Base-by-base conservation (phyloP, 2,113 vertebrate species). In the Scomber scombrus region DNA sequence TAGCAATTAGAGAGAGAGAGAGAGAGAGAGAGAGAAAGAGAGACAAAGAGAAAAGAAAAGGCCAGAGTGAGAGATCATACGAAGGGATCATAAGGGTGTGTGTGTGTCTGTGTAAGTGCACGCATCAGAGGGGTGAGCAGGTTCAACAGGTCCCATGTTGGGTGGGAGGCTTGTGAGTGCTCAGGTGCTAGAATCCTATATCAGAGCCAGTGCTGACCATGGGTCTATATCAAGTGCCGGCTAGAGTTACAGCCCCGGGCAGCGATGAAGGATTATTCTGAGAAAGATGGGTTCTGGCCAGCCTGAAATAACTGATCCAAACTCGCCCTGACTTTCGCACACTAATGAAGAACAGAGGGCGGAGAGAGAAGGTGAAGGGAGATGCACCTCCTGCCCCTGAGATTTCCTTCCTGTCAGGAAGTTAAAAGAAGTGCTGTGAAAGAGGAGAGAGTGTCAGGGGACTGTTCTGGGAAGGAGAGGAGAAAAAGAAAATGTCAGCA, bases 131-230 rank as follows among this genome's bases (percentile, higher is more conserved):
- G 87, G 91, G 91, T 93, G 91, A 93, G 81, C 82, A 58, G 84
- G 93, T 94, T 94, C 93, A 93, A 29, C 78, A 72, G 87, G 92
- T 89, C 86, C 89, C 86, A 85, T 92, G 89, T 89, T 87, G 86
- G 86, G 71, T 56, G 8, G 80, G 80, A 71, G 78, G 72, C 88
- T 78, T 71, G 80, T 3, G 76, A 85, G 92, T 84, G 88, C 88
- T 88, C 93, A 91, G 93, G 92, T 93, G 92, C 83, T 92, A 94
- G 87, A 94, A 93, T 94, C 90, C 91, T 85, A 89, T 90, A 88
- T 88, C 86, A 79, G 87, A 90, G 89, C 91, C 91, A 91, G 84
- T 87, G 89, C 91, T 93, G 93, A 93, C 93, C 89, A 64, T 89
- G 86, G 89, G 80, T 90, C 93, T 94, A 94, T 91, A 94, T 93